Evolutionary conservation across 2,888 invertebrate species (phyloP), one percentile per base, ranked within the genome.

Genomic region (Plebejus melissa): DNA sequence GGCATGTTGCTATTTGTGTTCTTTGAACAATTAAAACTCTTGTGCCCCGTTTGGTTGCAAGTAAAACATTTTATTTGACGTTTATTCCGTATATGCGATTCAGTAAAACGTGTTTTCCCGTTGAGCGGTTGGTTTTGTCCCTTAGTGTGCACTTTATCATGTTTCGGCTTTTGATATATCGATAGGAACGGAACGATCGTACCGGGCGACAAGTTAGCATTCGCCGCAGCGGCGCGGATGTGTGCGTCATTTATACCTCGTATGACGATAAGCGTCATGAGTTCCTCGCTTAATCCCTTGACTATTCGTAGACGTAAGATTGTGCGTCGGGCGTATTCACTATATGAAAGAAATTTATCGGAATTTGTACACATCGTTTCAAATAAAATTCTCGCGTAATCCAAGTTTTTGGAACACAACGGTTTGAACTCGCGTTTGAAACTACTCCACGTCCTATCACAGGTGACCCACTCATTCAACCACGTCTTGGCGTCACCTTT

Each of bases 341-440:
- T 77, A 32, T 72, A 77, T 7, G 76, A 74, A 0, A 50, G 1
- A 38, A 76, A 79, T 6, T 46, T 74, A 32, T 78, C 77, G 2
- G 79, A 79, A 32, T 76, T 77, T 0, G 75, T 75, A 28, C 76
- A 77, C 77, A 79, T 78, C 4, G 76, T 74, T 32, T 78, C 74
- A 54, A 76, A 77, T 16, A 77, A 22, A 36, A 79, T 79, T 69
- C 76, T 77, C 0, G 79, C 79, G 11, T 60, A 77, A 57, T 78
- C 77, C 16, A 78, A 32, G 36, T 74, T 77, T 28, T 41, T 11
- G 7, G 79, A 76, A 36, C 76, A 79, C 0, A 80, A 76, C 3
- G 74, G n/a, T 54, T 76, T 76, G 36, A 75, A 76, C 72, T 76
- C 76, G 13, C 58, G 69, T 74, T 74, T 69, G 41, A 77, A 77